These are phyloP conservation scores for Oncorhynchus keta DNA, from an alignment of 2,113 vertebrate species.

Conservation along the genomic window DNA sequence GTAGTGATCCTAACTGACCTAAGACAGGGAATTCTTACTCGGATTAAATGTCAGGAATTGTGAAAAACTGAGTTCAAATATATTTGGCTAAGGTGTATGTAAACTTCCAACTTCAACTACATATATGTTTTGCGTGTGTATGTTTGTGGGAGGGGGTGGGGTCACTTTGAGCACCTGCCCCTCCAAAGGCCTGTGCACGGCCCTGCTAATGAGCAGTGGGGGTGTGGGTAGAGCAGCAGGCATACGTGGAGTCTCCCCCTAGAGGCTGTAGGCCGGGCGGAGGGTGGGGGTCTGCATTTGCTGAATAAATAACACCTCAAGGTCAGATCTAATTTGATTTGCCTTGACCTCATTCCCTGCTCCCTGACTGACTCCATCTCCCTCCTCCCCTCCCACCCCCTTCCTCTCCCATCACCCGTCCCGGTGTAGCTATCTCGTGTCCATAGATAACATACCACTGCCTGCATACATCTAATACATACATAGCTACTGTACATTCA, in stretches of 20 bases:
- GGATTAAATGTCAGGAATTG: too few relatives aligned
- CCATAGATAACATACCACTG: not conserved
- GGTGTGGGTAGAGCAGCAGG: too few relatives aligned
- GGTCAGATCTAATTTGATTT: conserved; percentile 43
- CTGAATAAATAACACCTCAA: conserved; percentile 36
- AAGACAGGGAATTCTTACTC: too few relatives aligned
- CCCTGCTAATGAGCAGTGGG: conserved; percentile 18
- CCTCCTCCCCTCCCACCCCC: too few relatives aligned
- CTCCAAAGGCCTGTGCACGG: too few relatives aligned
- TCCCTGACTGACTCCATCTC: not conserved
- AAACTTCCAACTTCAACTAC: too few relatives aligned
- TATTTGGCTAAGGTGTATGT: too few relatives aligned
- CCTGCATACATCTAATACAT: not conserved
- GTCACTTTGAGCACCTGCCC: too few relatives aligned
- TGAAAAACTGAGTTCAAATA: too few relatives aligned
- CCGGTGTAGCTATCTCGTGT: not conserved
- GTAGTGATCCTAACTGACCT: too few relatives aligned
- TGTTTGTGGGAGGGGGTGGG: too few relatives aligned
- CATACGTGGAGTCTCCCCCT: not conserved
- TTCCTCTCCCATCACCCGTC: not conserved
- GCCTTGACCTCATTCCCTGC: not conserved
- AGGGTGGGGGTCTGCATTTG: conserved; percentile 15
- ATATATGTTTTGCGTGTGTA: too few relatives aligned
- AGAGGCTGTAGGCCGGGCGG: conserved; percentile 14
- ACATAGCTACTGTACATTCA: not conserved